Evolutionary conservation across 2,113 vertebrate species (phyloP), one percentile per base, ranked within the genome.

Genomic region (Tychaedon coryphoeus): DNA sequence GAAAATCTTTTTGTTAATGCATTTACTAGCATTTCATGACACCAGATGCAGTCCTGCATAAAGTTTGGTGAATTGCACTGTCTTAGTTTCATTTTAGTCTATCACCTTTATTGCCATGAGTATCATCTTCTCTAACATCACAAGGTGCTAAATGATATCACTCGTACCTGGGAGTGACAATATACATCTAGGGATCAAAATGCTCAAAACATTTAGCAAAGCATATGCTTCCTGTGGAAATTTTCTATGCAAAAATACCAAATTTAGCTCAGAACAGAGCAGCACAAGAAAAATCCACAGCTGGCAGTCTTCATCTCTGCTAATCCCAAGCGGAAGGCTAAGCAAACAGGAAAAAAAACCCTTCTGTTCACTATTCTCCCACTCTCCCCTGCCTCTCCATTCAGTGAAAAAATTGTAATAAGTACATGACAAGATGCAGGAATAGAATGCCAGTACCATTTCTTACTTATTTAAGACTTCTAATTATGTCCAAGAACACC

Each of bases 171-270:
- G 53, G 34, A 95, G 48, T 87, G 60, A 84, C 53, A 79, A 64
- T 62, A 64, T 42, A 75, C 53, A 88, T 80, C 91, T 75, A 92
- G 91, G 91, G 84, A 94, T 86, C 23, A 33, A 48, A 95, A 93
- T 62, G 20, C 86, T 94, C 76, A 66, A 69, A 96, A 73, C 83
- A 47, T 90, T 95, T 92, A 95, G 54, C 91, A 88, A 36, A 91
- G 31, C 92, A 86, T 96, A 94, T 95, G 92, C 66, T 94, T 70
- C 43, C 28, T 73, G n/a, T 80, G 81, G 61, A 96, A 86, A 38
- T 76, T 83, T 89, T 81, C 36, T 24, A 9, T 78, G 56, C 34
- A 38, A 92, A 96, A 95, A 91, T 72, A 91, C 43, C 42, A 40
- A 42, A 34, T 90, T 94, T 90, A 90, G 19, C 73, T 91, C 57